Base-by-base conservation (phyloP, 64 coral and sea anemone species). In the Actinia equina region DNA sequence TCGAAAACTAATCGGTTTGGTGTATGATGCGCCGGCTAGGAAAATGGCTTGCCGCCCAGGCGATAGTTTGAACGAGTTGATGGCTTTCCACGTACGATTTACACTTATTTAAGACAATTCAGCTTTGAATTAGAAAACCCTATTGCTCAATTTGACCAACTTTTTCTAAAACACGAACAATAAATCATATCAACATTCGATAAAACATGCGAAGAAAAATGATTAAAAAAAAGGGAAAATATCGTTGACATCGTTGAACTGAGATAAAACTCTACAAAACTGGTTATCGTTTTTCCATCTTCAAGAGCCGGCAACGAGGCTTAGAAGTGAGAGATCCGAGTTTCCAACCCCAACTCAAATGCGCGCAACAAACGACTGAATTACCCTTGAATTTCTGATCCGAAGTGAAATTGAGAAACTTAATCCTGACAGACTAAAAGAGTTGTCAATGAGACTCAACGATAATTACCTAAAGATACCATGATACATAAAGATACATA, bases 311-410 rank as follows among this genome's bases (percentile, higher is more conserved):
- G 69, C 27, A 74, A 30, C 25, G 69, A 8, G 41, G 25, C 25
- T 74, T 16, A 41, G 12, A 74, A 74, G 26, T 74, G 69, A 74
- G n/a, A 74, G 69, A 74, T 74, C 69, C 69, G 69, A 74, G 69
- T 16, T 41, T 5, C 5, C 5, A 69, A 69, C 26, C n/a, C n/a
- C 69, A 74, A 74, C 15, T 74, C 25, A 74, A 74, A 74, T n/a
- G n/a, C 69, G 69, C 13, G 27, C 20, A 8, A 30, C 23, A 41
- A 30, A 74, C 42, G 3, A 6, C 13, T 57, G 55, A 14, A 57
- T 8, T 16, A 11, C 4, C 11, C 55, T 57, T 57, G 52, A 57
- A 57, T 57, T 57, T 57, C 55, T 0, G 15, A 57, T 16, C 11
- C 0, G 0, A 14, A 14, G 11, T 57, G 55, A 57, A 57, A 16